Percentiles rank a stretch among this genome's conserved stretches.
phyloP scores from a whole-genome alignment of 2,113 vertebrate species.

The Hemichromis elongatus region DNA sequence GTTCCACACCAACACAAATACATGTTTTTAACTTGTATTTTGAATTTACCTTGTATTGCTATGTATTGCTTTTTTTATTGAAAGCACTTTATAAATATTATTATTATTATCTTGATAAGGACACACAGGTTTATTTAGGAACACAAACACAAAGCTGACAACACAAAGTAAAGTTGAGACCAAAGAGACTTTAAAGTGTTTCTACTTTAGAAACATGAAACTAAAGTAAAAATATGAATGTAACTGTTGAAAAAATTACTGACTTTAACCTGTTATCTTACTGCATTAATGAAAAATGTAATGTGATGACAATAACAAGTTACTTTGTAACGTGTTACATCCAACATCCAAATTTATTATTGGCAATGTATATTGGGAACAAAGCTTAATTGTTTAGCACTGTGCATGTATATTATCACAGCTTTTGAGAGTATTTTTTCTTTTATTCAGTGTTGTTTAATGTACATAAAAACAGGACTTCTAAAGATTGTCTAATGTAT shows the following conservation, averaged over 20 bases:
- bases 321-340: not conserved
- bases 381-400: not conserved
- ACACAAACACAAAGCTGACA: not conserved
- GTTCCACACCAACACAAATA: not conserved
- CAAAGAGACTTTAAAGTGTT: not conserved
- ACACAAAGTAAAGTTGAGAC: not conserved
- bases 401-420: not conserved
- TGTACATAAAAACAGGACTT: not conserved
- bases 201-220: not conserved
- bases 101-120: not conserved
- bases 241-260: not conserved
- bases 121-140: not conserved
- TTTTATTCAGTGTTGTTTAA: no score
- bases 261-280: not conserved
- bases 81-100: no score
- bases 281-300: not conserved
- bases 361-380: not conserved
- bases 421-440: not conserved
- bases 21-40: no score
- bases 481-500: not conserved
- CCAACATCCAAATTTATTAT: not conserved
- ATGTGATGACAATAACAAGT: not conserved
- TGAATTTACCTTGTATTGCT: no score
- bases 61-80: no score
- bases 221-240: not conserved